Evolutionary conservation across 2,797 vertebrate species (phyloP).

Genomic region (Xerus rutilus): DNA sequence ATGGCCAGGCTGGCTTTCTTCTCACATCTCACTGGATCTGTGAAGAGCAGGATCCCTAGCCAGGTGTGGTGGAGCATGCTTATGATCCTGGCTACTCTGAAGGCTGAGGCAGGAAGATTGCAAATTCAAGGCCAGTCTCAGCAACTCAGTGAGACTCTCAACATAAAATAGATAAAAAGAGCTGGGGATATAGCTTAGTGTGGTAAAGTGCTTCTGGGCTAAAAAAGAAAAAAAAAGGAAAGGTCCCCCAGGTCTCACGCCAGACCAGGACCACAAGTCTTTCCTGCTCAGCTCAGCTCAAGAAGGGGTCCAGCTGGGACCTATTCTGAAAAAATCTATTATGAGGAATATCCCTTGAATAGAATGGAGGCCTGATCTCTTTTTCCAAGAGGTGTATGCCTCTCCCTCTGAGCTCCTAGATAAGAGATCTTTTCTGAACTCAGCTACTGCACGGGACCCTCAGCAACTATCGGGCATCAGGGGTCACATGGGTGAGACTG

Average conservation of each 20-base stretch:
- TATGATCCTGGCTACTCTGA: too few species aligned
- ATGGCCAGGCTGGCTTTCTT: background rate
- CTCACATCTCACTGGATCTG: background rate
- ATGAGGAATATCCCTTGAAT: background rate
- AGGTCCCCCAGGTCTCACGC: too few species aligned
- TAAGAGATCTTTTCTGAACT: background rate
- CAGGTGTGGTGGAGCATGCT: too few species aligned
- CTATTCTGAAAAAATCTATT: background rate
- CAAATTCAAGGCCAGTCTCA: too few species aligned
- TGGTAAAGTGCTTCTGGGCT: too few species aligned
- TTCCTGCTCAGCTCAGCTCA: background rate
- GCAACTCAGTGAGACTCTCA: too few species aligned
- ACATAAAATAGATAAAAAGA: too few species aligned
- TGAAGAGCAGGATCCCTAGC: background rate
- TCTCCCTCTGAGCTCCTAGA: background rate
- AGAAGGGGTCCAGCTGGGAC: background rate
- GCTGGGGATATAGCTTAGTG: too few species aligned
- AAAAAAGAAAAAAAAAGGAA: too few species aligned
- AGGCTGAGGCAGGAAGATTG: too few species aligned
- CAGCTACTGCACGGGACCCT: background rate
- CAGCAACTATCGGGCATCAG: too few species aligned
- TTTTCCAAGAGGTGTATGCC: background rate
- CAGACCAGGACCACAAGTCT: background rate
- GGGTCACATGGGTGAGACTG: background rate
- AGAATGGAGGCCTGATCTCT: background rate